A percentile compares a stretch with the other conserved stretches of the same genome.
Evolutionary conservation across 2,888 invertebrate genomes (phyloP).

Genomic region (Halictus quadricinctus): DNA sequence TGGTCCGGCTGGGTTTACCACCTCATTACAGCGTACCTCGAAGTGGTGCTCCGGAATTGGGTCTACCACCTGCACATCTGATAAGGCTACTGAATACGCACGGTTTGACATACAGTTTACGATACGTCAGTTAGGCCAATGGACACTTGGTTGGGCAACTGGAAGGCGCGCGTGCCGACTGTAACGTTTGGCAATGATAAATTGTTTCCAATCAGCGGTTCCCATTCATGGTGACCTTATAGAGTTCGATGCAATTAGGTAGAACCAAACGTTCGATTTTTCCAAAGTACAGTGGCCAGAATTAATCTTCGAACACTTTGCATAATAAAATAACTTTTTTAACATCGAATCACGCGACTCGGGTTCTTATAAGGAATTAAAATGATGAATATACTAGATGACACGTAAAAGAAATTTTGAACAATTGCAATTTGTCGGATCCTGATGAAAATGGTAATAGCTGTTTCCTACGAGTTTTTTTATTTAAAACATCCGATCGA

Average conservation of each 20-base stretch:
- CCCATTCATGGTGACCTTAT: not conserved
- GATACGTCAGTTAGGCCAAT: conserved; percentile 2
- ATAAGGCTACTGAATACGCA: not conserved
- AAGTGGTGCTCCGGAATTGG: not conserved
- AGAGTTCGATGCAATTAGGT: not conserved
- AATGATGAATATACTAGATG: too few species aligned
- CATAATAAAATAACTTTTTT: too few species aligned
- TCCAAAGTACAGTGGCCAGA: too few species aligned
- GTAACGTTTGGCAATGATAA: not conserved
- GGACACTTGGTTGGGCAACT: not conserved
- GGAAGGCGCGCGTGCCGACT: not conserved
- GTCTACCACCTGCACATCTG: not conserved
- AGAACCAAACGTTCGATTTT: not conserved
- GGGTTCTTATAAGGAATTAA: too few species aligned
- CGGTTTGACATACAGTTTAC: not conserved
- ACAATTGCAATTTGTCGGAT: too few species aligned
- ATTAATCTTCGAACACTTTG: not conserved
- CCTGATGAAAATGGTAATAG: too few species aligned
- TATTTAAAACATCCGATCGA: too few species aligned
- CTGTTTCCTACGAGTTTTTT: too few species aligned
- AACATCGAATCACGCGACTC: too few species aligned
- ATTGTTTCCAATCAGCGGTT: not conserved
- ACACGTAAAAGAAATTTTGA: too few species aligned
- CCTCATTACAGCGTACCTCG: not conserved
- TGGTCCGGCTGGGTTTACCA: not conserved